These are phyloP conservation scores for Enteromius unitaeniatus DNA, from an alignment of 2,797 vertebrate species.

Conservation along the genomic window DNA sequence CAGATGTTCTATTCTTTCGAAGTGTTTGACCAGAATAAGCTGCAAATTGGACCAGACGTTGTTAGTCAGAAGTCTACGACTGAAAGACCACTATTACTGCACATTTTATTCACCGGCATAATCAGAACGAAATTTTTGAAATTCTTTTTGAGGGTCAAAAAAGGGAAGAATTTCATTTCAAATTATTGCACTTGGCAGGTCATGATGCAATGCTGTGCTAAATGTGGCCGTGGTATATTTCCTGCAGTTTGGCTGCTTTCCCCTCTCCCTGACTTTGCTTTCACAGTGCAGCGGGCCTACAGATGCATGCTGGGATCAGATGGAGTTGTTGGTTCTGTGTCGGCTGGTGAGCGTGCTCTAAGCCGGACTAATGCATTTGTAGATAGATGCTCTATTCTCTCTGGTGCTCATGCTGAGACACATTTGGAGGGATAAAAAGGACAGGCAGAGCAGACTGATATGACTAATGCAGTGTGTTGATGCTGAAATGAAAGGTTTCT, in stretches of 20 bases:
- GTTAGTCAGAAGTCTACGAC: background rate
- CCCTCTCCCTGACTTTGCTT: background rate
- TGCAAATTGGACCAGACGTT: background rate
- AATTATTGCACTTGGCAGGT: background rate
- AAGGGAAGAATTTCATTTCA: background rate
- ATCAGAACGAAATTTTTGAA: background rate
- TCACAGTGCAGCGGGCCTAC: background rate
- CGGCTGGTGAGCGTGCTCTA: background rate
- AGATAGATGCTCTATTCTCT: conserved; percentile 49
- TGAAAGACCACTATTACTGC: background rate
- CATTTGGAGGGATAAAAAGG: conserved; percentile 40
- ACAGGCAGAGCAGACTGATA: conserved; percentile 19
- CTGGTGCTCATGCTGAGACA: conserved; percentile 31
- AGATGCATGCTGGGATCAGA: conserved; percentile 42
- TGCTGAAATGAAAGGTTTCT: conserved; percentile 34
- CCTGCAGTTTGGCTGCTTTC: background rate
- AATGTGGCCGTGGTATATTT: conserved; percentile 18
- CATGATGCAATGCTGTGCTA: conserved; percentile 3
- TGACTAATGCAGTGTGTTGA: conserved; percentile 31
- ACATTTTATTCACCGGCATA: background rate
- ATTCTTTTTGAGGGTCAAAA: background rate
- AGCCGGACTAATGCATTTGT: conserved; percentile 29
- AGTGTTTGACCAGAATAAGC: background rate
- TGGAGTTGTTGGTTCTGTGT: conserved; percentile 20
- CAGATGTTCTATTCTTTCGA: background rate